phyloP scores from a whole-genome alignment of 2,113 vertebrate species.

The Cariama cristata region DNA sequence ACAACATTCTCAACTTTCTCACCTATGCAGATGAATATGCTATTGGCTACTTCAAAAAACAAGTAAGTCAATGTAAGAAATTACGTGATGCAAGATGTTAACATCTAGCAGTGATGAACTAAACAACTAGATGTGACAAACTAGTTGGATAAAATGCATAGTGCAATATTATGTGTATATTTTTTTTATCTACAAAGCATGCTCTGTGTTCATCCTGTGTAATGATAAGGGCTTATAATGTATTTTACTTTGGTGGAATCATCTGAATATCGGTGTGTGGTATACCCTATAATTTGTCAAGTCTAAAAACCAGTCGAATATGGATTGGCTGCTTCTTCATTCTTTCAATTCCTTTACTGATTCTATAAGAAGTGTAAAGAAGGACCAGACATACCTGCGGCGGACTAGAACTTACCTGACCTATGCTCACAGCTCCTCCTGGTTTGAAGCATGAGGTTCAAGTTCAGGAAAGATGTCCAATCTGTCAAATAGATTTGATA shows the following conservation, averaged over 20 bases:
- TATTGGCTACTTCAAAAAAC: constrained; percentile 99
- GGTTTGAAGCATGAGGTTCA: background rate
- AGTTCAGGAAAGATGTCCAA: background rate
- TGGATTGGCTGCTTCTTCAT: background rate
- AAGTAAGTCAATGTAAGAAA: constrained; percentile 78
- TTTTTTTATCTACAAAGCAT: background rate
- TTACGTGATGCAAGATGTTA: background rate
- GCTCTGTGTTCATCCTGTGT: background rate
- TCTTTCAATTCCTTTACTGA: background rate
- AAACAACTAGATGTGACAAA: background rate
- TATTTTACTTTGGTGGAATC: background rate
- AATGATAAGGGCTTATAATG: background rate
- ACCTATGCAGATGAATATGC: constrained; percentile 99
- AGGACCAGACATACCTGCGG: background rate
- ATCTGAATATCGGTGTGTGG: background rate
- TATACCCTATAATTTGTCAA: background rate
- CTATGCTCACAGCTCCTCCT: background rate
- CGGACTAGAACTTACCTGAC: background rate
- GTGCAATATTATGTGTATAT: background rate
- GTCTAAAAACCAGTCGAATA: background rate
- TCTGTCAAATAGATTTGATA: background rate
- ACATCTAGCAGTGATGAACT: background rate
- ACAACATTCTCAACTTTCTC: constrained; percentile 96
- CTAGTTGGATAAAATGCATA: background rate
- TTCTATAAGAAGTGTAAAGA: background rate